These are phyloP conservation scores for Apantesis nais DNA, from an alignment of 2,888 invertebrate genomes.

Conservation along the genomic window DNA sequence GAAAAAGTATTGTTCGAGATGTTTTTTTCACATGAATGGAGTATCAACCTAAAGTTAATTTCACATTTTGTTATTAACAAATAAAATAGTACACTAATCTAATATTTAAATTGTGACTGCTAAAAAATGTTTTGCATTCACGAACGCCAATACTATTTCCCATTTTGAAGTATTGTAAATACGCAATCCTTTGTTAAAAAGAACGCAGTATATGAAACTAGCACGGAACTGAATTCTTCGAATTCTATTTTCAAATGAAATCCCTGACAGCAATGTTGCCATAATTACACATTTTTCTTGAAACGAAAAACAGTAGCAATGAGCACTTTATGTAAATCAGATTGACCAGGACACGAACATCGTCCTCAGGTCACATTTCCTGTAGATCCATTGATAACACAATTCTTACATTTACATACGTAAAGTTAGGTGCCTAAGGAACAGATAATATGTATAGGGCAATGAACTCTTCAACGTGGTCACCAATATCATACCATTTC, in stretches of 20 bases:
- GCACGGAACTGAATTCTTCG: background rate
- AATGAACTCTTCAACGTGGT: background rate
- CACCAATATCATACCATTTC: background rate
- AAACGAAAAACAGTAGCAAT: conserved; percentile 44
- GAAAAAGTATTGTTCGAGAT: too few species aligned
- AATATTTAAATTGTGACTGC: background rate
- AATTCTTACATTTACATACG: conserved; percentile 60
- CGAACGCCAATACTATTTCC: background rate
- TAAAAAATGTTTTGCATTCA: background rate
- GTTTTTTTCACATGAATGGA: too few species aligned
- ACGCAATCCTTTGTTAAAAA: background rate
- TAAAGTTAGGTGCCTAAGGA: background rate
- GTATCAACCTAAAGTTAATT: too few species aligned
- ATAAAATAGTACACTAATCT: background rate
- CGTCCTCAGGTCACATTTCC: conserved; percentile 56
- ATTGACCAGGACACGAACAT: conserved; percentile 54
- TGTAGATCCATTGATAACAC: conserved; percentile 65
- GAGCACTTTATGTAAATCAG: conserved; percentile 72
- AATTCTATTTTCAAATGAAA: conserved; percentile 4
- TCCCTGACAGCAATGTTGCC: background rate
- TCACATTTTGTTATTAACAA: background rate
- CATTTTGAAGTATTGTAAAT: background rate
- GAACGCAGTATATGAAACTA: background rate
- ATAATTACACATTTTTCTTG: conserved; percentile 9
- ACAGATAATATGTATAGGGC: background rate